Conservation (phyloP, 2,888 invertebrate species). For the Agriopis marginaria region DNA sequence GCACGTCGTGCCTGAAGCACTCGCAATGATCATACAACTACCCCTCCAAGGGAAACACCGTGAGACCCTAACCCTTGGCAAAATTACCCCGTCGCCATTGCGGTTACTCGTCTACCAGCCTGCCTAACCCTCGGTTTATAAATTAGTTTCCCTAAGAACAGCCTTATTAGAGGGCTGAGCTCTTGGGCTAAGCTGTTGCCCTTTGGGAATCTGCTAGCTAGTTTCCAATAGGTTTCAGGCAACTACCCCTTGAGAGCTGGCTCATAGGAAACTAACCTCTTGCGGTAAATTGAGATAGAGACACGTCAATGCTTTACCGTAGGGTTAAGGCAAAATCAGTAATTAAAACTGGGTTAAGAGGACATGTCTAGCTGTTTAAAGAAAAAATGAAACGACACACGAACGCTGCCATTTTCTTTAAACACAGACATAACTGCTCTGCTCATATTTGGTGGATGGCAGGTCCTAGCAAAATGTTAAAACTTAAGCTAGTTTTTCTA, state of each 20-base stretch:
- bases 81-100: background rate
- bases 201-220: no score
- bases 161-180: no score
- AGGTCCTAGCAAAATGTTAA: background rate
- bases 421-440: no score
- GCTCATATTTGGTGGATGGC: no score
- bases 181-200: no score
- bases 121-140: no score
- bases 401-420: no score
- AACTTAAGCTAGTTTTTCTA: background rate
- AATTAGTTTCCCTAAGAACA: no score
- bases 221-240: no score
- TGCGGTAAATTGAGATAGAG: background rate
- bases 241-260: background rate
- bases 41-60: background rate
- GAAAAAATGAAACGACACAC: no score
- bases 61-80: background rate
- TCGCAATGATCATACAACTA: conserved; percentile 65
- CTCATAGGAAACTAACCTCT: background rate
- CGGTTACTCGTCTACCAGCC: no score
- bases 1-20: conserved; percentile 78
- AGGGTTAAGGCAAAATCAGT: background rate
- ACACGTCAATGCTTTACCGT: background rate
- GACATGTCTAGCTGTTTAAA: no score
- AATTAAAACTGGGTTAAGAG: background rate